phyloP scores from a whole-genome alignment of 2,113 vertebrate genomes.

The Panthera tigris region DNA sequence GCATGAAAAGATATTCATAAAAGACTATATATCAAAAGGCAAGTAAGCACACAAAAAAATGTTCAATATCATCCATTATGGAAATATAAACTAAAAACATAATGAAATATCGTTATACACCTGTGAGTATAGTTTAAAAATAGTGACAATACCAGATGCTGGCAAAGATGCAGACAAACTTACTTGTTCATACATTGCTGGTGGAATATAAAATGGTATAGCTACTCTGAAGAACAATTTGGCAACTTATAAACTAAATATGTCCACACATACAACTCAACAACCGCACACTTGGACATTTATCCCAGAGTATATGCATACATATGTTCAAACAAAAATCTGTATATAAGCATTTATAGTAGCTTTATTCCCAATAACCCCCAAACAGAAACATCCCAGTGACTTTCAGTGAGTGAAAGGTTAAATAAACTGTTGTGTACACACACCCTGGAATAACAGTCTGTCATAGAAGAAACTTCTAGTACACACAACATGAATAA shows the following conservation, averaged over 20 bases:
- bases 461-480: neutral
- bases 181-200: neutral
- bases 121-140: neutral
- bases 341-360: neutral
- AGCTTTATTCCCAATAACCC: neutral
- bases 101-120: neutral
- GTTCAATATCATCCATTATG: neutral
- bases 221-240: neutral
- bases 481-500: neutral
- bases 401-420: neutral
- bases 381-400: neutral
- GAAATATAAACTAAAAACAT: neutral
- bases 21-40: neutral
- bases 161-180: neutral
- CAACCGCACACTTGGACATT: neutral
- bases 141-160: neutral
- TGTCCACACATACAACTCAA: neutral
- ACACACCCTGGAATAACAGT: neutral
- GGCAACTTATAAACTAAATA: neutral
- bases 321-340: neutral
- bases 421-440: neutral
- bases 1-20: neutral
- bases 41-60: neutral
- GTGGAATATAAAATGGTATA: neutral
- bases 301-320: neutral